These are phyloP conservation scores for Parazoanthus swiftii DNA, from an alignment of 92 coral and sea anemone species.

Conservation along the genomic window DNA sequence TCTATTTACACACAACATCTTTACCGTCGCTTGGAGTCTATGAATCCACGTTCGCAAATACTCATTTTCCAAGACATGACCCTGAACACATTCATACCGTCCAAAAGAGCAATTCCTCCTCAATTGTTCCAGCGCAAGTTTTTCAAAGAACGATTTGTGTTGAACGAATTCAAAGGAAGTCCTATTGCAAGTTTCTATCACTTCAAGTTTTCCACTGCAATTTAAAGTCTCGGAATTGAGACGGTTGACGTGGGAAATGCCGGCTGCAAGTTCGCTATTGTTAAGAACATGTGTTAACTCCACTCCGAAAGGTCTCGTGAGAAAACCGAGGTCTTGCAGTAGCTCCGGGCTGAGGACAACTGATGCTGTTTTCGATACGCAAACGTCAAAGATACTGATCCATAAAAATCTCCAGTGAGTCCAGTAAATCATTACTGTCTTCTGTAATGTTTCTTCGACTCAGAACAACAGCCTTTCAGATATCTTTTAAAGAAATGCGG, in stretches of 20 bases:
- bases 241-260: not conserved
- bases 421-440: not conserved
- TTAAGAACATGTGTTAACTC: no score
- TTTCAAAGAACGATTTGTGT: not conserved
- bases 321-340: not conserved
- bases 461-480: not conserved
- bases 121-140: constrained; percentile 2
- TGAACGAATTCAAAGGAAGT: not conserved
- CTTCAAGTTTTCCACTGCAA: constrained; percentile 5
- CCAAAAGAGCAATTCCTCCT: constrained; percentile 34
- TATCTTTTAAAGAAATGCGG: no score
- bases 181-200: constrained; percentile 23
- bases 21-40: constrained; percentile 16
- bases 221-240: not conserved
- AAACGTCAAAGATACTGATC: not conserved
- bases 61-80: constrained; percentile 14
- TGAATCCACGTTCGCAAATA: constrained; percentile 32
- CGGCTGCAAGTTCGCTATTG: not conserved
- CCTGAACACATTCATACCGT: constrained; percentile 44
- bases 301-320: not conserved
- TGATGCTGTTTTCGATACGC: not conserved
- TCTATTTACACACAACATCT: constrained; percentile 19
- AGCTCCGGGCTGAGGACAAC: not conserved
- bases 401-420: not conserved
- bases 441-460: no score